phyloP scores from a whole-genome alignment of 35 echinoderm and acorn worm species.

The Ptychodera flava region DNA sequence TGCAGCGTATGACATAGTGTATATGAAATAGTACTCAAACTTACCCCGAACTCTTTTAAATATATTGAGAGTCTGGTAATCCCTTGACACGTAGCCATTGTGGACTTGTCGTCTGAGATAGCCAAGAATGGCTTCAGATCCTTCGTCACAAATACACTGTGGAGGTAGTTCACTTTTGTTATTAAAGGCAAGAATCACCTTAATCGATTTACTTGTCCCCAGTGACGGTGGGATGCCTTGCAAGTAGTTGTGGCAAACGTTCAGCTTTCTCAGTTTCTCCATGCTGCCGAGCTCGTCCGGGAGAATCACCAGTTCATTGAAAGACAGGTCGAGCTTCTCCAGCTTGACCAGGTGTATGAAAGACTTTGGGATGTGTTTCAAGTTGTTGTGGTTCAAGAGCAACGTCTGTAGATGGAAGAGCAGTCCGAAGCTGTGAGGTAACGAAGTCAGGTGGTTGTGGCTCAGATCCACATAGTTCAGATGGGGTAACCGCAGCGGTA shows the following conservation, averaged over 20 bases:
- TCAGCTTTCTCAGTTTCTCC: constrained; percentile 58
- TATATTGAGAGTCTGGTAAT: constrained; percentile 31
- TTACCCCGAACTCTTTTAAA: constrained; percentile 67
- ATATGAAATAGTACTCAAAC: too few relatives aligned
- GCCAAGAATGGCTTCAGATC: constrained; percentile 37
- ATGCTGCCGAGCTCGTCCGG: constrained; percentile 58
- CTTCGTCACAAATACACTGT: constrained; percentile 59
- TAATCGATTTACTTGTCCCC: constrained; percentile 29
- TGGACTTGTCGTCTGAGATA: constrained; percentile 49
- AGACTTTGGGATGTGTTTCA: constrained; percentile 50
- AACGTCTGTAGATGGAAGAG: constrained; percentile 63
- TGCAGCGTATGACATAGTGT: too few relatives aligned
- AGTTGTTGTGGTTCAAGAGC: constrained; percentile 50
- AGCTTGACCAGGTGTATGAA: constrained; percentile 68
- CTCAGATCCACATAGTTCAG: constrained; percentile 46
- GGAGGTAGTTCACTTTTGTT: constrained; percentile 51
- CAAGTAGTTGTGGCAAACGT: constrained; percentile 53
- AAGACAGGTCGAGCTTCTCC: constrained; percentile 53
- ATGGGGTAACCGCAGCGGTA: constrained; percentile 57
- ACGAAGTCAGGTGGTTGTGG: constrained; percentile 47
- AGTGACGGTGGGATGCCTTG: constrained; percentile 39
- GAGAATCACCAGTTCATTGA: constrained; percentile 33
- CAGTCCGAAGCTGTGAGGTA: constrained; percentile 64
- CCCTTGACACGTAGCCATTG: constrained; percentile 55
- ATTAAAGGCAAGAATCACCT: constrained; percentile 50